Conservation (phyloP, 2,113 vertebrate genomes). For the Gnathonemus echidnorhynchus region DNA sequence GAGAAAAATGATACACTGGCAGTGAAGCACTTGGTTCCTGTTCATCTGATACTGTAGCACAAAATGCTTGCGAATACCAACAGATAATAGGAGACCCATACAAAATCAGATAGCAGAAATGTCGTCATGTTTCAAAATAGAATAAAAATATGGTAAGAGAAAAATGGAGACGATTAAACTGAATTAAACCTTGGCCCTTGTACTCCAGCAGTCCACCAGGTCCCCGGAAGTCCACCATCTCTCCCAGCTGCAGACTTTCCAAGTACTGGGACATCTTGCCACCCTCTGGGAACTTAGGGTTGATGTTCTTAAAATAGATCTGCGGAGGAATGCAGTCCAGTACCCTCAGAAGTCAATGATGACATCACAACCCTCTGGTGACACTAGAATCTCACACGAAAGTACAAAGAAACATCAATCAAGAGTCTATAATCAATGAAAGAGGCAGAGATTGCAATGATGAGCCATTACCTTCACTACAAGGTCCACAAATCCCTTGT, state of each 20-base stretch:
- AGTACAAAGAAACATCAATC: background rate
- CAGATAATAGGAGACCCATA: background rate
- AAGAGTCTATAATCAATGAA: background rate
- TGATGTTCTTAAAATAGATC: conserved; percentile 46
- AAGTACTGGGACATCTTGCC: conserved; percentile 53
- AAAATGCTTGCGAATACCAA: background rate
- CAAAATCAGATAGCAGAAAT: background rate
- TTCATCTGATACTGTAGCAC: background rate
- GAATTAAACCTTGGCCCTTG: conserved; percentile 35
- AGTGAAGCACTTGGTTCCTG: background rate
- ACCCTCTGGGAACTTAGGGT: conserved; percentile 49
- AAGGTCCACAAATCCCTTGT: conserved; percentile 61
- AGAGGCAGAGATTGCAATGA: background rate
- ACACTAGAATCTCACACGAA: background rate
- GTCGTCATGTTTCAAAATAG: background rate
- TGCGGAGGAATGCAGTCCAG: conserved; percentile 3
- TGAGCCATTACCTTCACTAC: conserved; percentile 52
- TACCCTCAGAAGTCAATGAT: background rate
- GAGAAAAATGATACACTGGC: background rate
- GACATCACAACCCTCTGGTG: background rate
- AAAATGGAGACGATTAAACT: background rate
- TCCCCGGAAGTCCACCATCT: conserved; percentile 46
- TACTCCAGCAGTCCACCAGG: conserved; percentile 46
- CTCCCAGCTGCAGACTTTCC: conserved; percentile 42
- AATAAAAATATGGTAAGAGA: background rate